These are phyloP conservation scores for Lampropteryx suffumata DNA, from an alignment of 2,888 invertebrate species.

Conservation along the genomic window DNA sequence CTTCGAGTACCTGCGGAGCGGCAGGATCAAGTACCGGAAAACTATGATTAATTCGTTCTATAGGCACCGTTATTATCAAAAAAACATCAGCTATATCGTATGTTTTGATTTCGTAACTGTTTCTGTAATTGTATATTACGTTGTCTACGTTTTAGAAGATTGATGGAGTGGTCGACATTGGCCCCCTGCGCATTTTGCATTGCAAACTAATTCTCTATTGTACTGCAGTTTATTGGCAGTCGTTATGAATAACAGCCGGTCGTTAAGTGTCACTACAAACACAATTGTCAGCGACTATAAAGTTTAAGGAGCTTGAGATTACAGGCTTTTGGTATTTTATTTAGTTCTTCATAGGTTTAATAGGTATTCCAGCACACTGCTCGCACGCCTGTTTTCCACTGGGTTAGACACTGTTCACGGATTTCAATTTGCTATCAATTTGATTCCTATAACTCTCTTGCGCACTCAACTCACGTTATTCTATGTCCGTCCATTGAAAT, in stretches of 20 bases:
- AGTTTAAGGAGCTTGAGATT: slow-evolving; percentile 40
- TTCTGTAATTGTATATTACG: no score
- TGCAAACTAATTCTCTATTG: slow-evolving; percentile 55
- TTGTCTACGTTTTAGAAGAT: background rate
- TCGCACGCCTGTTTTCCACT: background rate
- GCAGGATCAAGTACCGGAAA: slow-evolving; percentile 22
- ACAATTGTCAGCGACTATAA: slow-evolving; percentile 42
- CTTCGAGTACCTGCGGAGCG: slow-evolving; percentile 14
- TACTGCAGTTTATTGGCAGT: slow-evolving; percentile 50
- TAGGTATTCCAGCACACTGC: slow-evolving; percentile 1
- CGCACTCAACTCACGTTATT: no score
- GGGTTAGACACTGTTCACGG: no score
- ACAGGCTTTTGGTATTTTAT: slow-evolving; percentile 26
- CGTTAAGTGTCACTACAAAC: slow-evolving; percentile 51
- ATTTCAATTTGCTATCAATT: no score
- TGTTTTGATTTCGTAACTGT: no score
- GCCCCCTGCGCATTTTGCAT: slow-evolving; percentile 43
- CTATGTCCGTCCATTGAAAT: no score
- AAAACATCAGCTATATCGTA: slow-evolving; percentile 1
- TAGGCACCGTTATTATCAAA: slow-evolving; percentile 22
- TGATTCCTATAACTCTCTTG: no score
- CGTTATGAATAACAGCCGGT: slow-evolving; percentile 58
- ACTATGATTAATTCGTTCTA: slow-evolving; percentile 30
- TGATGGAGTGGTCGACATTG: slow-evolving; percentile 38
- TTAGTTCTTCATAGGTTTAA: slow-evolving; percentile 22